A percentile compares a stretch with the other conserved stretches of the same genome.
These are phyloP conservation scores for Heliconius cydno DNA, from an alignment of 2,888 invertebrate species.

Conservation along the genomic window DNA sequence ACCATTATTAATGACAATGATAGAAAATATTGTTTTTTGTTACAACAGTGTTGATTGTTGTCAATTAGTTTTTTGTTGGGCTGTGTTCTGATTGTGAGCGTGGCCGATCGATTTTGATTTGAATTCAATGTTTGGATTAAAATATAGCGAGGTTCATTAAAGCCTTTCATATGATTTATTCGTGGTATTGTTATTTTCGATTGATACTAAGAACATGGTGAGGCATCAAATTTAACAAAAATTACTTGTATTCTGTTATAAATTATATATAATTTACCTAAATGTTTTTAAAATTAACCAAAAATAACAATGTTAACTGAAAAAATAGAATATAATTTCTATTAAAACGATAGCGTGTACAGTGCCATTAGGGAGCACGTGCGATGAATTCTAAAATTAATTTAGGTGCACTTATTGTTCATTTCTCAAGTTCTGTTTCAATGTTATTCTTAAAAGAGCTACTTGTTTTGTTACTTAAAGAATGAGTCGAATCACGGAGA, in stretches of 20 bases:
- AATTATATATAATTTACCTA: not conserved
- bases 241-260: not conserved
- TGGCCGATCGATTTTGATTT: conserved; percentile 75
- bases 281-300: not conserved
- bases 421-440: conserved; percentile 55
- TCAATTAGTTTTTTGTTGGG: conserved; percentile 80
- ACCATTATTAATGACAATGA: conserved; percentile 81
- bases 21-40: conserved; percentile 82
- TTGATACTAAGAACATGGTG: conserved; percentile 42
- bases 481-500: conserved; percentile 76
- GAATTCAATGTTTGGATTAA: conserved; percentile 80
- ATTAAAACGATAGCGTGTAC: conserved; percentile 39
- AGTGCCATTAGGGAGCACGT: conserved; percentile 52
- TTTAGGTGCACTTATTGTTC: conserved; percentile 50
- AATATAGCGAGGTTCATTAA: conserved; percentile 73
- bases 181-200: conserved; percentile 51
- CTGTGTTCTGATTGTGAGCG: conserved; percentile 71
- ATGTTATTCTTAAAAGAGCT: conserved; percentile 61
- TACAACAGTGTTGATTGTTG: conserved; percentile 79
- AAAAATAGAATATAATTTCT: conserved; percentile 17
- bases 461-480: conserved; percentile 79
- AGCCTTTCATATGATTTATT: conserved; percentile 66
- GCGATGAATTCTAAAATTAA: conserved; percentile 47
- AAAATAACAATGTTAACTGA: not conserved
- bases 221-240: not conserved